phyloP scores from a whole-genome alignment of 1,140 invertebrate species.

The Bradysia coprophila region DNA sequence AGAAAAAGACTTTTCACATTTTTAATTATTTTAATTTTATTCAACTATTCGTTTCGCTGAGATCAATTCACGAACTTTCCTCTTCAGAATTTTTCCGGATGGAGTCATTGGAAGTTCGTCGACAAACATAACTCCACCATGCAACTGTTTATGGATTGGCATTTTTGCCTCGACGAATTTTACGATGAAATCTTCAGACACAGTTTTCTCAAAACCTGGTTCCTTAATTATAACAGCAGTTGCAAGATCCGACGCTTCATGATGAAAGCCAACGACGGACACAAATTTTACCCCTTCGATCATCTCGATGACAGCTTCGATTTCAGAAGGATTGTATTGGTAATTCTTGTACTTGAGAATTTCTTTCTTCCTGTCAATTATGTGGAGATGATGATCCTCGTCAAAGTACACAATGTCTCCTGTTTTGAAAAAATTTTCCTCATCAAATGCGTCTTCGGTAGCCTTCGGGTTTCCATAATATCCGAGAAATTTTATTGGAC shows the following conservation, averaged over 20 bases:
- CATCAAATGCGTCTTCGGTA: conserved; percentile 29
- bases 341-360: conserved; percentile 44
- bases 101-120: conserved; percentile 37
- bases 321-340: conserved; percentile 71
- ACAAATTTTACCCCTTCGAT: conserved; percentile 54
- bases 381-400: conserved; percentile 38
- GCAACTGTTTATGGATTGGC: conserved; percentile 26
- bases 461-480: conserved; percentile 31
- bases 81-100: conserved; percentile 40
- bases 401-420: conserved; percentile 53
- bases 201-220: conserved; percentile 47
- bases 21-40: too few species aligned
- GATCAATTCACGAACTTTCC: conserved; percentile 26
- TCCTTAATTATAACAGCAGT: too few species aligned
- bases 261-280: conserved; percentile 63
- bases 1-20: too few species aligned
- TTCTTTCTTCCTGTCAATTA: conserved; percentile 53
- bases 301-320: conserved; percentile 61
- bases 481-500: conserved; percentile 14
- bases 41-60: too few species aligned
- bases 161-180: conserved; percentile 39
- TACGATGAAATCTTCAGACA: conserved; percentile 57
- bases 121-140: conserved; percentile 35
- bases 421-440: conserved; percentile 50
- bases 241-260: conserved; percentile 25